Conservation (phyloP, 2,797 vertebrate species). For the Brotula barbata region DNA sequence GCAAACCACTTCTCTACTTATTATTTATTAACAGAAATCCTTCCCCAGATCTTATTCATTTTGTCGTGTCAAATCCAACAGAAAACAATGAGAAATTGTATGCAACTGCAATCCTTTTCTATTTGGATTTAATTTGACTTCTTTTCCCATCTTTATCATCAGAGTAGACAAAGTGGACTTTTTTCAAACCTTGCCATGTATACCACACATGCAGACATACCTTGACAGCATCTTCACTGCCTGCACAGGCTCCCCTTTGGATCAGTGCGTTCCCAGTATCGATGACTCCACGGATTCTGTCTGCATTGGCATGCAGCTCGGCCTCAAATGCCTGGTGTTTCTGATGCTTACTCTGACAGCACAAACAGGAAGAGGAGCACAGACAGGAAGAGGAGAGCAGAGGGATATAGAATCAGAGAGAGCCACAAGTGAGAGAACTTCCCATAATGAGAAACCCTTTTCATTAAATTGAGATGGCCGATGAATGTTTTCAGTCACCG, state of each 20-base stretch:
- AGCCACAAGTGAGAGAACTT: neutral
- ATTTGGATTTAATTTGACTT: no score
- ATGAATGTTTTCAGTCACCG: slow-evolving; percentile 19
- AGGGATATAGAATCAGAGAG: slow-evolving; percentile 22
- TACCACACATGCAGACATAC: slow-evolving; percentile 63
- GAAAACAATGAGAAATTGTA: no score
- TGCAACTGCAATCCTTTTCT: no score
- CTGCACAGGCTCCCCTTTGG: slow-evolving; percentile 93
- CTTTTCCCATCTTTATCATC: no score
- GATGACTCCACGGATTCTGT: slow-evolving; percentile 94
- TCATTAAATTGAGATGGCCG: neutral
- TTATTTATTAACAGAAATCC: no score
- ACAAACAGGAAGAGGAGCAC: slow-evolving; percentile 19
- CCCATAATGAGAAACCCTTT: neutral
- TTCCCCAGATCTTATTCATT: no score
- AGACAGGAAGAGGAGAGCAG: no score
- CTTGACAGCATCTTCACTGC: slow-evolving; percentile 97
- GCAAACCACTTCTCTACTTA: no score
- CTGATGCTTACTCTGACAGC: slow-evolving; percentile 94
- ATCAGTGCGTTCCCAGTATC: slow-evolving; percentile 96
- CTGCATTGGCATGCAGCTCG: slow-evolving; percentile 95
- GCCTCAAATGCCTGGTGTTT: slow-evolving; percentile 99
- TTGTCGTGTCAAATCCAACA: no score
- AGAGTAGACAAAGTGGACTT: no score
- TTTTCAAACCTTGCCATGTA: no score